Base-by-base conservation (phyloP, 2,797 vertebrate species). In the Tenualosa ilisha region DNA sequence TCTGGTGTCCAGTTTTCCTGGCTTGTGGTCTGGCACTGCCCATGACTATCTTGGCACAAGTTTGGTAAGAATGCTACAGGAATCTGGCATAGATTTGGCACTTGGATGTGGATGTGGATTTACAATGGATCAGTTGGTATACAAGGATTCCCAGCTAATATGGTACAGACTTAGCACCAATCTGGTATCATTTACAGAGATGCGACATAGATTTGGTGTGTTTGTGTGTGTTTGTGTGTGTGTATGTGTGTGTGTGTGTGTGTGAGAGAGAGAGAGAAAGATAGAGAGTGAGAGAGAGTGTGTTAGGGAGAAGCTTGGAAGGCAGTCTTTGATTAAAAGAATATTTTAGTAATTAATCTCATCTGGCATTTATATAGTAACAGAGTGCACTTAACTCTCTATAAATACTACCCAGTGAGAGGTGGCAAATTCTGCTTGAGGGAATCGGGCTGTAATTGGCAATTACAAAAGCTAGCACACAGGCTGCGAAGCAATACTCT, bases 261-360 rank as follows among this genome's bases (percentile, higher is more conserved):
- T 68, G 63, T 68, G 63, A 31, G 13, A n/a, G 61, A n/a, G 61
- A n/a, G 61, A n/a, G 61, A 0, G 3, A 3, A 0, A 3, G 50
- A 46, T 2, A 31, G 13, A n/a, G 61, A n/a, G 61, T 7, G 61
- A n/a, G 61, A 0, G 3, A 3, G 3, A 3, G 50, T 0, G 50
- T 9, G 50, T 9, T 51, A 12, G 50, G 7, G 8, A 9, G 50
- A 2, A 7, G 50, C 4, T 51, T 51, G 11, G 63, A 9, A 6
- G 24, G n/a, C 63, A 13, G 63, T 68, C 63, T 13, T 31, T 31
- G 26, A 68, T 31, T 26, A 31, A 31, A 68, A 31, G 31, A 37
- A 37, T 72, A 72, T 37, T 72, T 72, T 72, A 17, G 65, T 17
- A 37, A 72, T 72, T 31, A 72, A 72, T 72, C 65, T 72, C 31